Evolutionary conservation across 2,113 vertebrate genomes (phyloP), one percentile per base, ranked within the genome.

Genomic region (Leiothrix lutea): DNA sequence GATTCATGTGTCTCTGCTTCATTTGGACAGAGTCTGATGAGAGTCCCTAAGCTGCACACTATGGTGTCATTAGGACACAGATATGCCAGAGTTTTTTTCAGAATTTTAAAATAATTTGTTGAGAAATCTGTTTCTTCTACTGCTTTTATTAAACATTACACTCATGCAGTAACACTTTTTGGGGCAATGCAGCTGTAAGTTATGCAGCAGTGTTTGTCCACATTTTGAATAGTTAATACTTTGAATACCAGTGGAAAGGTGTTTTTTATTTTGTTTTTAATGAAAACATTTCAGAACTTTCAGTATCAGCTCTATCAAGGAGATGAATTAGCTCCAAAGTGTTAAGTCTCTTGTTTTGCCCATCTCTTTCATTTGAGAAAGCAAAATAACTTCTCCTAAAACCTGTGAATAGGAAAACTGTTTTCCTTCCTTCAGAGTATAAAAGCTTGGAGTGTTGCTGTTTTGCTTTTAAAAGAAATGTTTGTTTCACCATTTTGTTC

Each of bases 131-230:
- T 33, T 86, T 69, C 23, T 77, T 83, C 28, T 44, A 15, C 21
- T 33, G 8, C 14, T 83, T 88, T 80, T 83, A 45, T 10, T 8
- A 89, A 57, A 65, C 23, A 10, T 36, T 67, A 11, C 8, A 6
- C 2, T 57, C 0, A 0, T 33, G 35, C 20, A 58, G 25, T 66
- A 28, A 29, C 28, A 9, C 6, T 50, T 65, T 13, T 13, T 66
- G 31, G 35, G 47, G 11, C 33, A 64, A 21, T 29, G 29, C 4
- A 40, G 24, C 31, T 79, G 2, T 15, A 58, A 73, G n/a, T 61
- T 72, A 45, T 4, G 12, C 24, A 29, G 18, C 58, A 8, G 25
- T 14, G 14, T 64, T 79, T 58, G 21, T 51, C 51, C 28, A 29
- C 8, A 7, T 6, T 81, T 82, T 3, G 18, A 84, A 15, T 42